Percentiles rank a stretch among this genome's conserved stretches.
These are phyloP conservation scores for Falco rusticolus DNA, from an alignment of 2,797 vertebrate genomes.

Conservation along the genomic window DNA sequence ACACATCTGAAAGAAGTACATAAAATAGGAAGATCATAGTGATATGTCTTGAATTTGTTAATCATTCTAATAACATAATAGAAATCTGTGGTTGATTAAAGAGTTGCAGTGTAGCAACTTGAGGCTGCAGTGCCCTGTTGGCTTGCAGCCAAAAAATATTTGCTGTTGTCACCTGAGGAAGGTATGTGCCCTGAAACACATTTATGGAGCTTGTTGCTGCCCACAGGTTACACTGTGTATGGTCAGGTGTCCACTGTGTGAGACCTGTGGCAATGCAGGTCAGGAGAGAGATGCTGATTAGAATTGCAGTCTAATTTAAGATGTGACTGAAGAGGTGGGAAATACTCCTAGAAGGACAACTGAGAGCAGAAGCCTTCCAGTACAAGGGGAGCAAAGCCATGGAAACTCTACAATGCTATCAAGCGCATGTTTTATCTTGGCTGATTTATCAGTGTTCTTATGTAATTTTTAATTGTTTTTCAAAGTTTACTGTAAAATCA, in stretches of 20 bases:
- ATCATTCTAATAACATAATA: neutral
- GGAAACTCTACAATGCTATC: neutral
- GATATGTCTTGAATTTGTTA: neutral
- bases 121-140: neutral
- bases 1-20: neutral
- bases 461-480: neutral
- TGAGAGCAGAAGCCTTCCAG: neutral
- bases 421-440: neutral
- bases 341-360: neutral
- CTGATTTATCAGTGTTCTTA: neutral
- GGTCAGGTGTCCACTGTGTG: neutral
- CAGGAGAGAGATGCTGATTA: neutral
- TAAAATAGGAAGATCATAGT: neutral
- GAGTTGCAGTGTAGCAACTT: neutral
- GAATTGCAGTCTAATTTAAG: neutral
- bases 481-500: neutral
- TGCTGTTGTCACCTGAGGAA: fast-evolving
- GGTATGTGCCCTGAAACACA: neutral
- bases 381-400: neutral
- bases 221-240: neutral
- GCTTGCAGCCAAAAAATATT: neutral
- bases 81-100: neutral
- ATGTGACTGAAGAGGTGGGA: neutral
- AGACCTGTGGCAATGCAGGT: neutral
- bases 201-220: neutral